Evolutionary conservation across 1,140 invertebrate species (phyloP).

Genomic region (Archivesica marissinica): DNA sequence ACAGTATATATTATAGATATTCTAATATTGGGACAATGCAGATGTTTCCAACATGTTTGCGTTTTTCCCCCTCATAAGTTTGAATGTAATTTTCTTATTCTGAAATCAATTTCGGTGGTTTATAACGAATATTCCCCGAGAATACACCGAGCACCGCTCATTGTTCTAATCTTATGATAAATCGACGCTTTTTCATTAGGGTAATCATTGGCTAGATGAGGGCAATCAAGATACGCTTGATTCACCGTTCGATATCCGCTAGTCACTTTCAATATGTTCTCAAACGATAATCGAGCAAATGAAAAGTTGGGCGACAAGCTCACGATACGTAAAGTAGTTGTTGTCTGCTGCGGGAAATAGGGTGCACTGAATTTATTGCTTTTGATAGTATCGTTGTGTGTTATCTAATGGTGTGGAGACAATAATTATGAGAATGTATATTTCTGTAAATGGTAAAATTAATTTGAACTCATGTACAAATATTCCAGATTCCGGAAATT

Average conservation of each 20-base stretch:
- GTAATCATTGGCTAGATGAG: slow-evolving; percentile 32
- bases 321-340: background rate
- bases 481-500: background rate
- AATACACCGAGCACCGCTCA: slow-evolving; percentile 14
- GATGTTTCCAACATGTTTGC: no score
- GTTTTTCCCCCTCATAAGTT: no score
- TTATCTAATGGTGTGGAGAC: background rate
- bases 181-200: slow-evolving; percentile 43
- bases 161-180: slow-evolving; percentile 27
- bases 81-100: background rate
- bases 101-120: slow-evolving; percentile 27
- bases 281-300: background rate
- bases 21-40: no score
- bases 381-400: background rate
- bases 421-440: background rate
- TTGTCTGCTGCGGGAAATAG: background rate
- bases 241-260: slow-evolving; percentile 43
- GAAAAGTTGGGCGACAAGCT: slow-evolving; percentile 3
- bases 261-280: slow-evolving; percentile 30
- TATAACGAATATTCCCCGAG: background rate
- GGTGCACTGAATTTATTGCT: background rate
- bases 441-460: background rate
- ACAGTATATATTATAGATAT: no score
- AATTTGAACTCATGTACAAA: background rate
- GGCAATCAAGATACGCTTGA: slow-evolving; percentile 42